Base-by-base conservation (phyloP, 2,888 invertebrate genomes). In the Fissipunctia ypsillon region DNA sequence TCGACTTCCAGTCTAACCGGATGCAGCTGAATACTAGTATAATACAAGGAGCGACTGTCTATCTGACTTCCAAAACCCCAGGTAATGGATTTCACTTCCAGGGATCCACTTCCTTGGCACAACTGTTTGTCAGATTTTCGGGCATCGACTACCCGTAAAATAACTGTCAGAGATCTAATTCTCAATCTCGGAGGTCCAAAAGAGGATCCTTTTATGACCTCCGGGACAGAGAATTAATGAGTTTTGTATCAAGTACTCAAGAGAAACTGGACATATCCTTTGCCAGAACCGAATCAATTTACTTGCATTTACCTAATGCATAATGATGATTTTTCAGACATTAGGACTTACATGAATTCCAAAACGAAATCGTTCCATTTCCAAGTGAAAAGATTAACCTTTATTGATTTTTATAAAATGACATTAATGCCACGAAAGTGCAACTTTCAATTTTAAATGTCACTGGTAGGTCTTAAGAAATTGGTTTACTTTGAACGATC, bases 371-470 rank as follows among this genome's bases (percentile, higher is more conserved):
- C 64, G 43, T 41, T 41, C 22, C 48, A 50, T 50, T 22, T 48
- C 22, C 48, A 69, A 28, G 61, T 61, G 52, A 69, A 68, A 69
- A 57, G 48, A 70, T 84, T 72, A 73, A 81, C 78, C 81, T 84
- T 86, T 81, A 84, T 76, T 72, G 64, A 75, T 66, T 81, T 78
- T 76, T 74, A 25, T 59, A 63, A 76, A 69, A 73, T 59, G n/a
- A 56, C 67, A 35, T 45, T 71, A 73, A 78, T 65, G 63, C 28
- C 50, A 50, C 5, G 50, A 52, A 85, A 68, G 83, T 71, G 57
- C 43, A 72, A 85, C 78, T 76, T 80, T 68, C 60, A 38, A 48
- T 50, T 69, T 73, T 67, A 80, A 84, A 85, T 83, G 86, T 69
- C 84, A 74, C 57, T 56, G 10, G 71, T 38, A 16, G 5, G 72